Evolutionary conservation across 2,888 invertebrate species (phyloP), one percentile per base, ranked within the genome.

Genomic region (Pseudococcus longispinus): DNA sequence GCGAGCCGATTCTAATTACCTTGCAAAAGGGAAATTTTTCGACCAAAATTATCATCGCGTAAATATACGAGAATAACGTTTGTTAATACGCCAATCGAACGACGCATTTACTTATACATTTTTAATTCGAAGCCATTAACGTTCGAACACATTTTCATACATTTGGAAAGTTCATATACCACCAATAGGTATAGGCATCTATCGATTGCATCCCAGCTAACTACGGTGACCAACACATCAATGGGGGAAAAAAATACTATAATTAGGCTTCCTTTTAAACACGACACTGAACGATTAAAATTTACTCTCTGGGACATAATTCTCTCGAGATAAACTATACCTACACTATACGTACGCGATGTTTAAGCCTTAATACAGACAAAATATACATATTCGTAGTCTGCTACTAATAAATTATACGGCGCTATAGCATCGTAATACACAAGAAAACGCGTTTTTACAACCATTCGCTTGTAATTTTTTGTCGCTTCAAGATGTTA

Each of bases 331-430:
- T 55, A 15, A 55, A 55, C 55, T n/a, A 44, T 44, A 55, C 37
- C 55, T 15, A 55, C 15, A 1, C 13, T 46, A 37, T 46, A 2
- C 44, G 44, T 46, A 11, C 37, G 4, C 44, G 44, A 46, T 15
- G 44, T 15, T 46, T 46, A 46, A 46, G 44, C 60, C 60, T 18
- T 37, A 37, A 37, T 6, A n/a, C 60, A 60, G 20, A 60, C n/a
- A 60, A 60, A 37, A 55, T 55, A 65, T 65, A 65, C 15, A 23
- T 65, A 65, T 65, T 65, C 18, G 13, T 42, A 74, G 85, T 85
- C 74, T 85, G 70, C 85, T 26, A 85, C 85, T 26, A 74, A 85
- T 85, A 85, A 85, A 85, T 85, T 85, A 85, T 85, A 74, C 85
- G 85, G 85, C 85, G 85, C 70, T 85, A 85, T 74, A 29, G 42